A percentile compares a stretch with the other conserved stretches of the same genome.
phyloP scores from a whole-genome alignment of 2,888 invertebrate species.

The Latheticus oryzae region DNA sequence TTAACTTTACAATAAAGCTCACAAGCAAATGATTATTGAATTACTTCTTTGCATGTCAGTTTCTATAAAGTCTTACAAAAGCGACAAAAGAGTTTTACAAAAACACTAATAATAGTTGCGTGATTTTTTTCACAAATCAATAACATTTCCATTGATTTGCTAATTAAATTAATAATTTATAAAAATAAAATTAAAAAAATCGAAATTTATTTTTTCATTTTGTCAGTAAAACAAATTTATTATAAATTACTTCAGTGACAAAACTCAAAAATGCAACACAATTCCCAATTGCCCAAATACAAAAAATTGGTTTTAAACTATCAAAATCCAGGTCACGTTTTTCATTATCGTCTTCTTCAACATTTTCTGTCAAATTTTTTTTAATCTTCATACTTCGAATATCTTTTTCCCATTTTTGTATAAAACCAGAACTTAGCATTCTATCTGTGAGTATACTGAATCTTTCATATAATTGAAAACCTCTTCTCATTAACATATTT shows the following conservation, averaged over 20 bases:
- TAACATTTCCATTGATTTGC: too few relatives aligned
- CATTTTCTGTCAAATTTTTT: background rate
- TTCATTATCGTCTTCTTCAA: background rate
- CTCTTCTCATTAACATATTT: conserved; percentile 55
- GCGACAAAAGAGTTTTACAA: too few relatives aligned
- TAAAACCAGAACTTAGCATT: conserved; percentile 5
- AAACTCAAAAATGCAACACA: background rate
- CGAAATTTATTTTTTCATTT: too few relatives aligned
- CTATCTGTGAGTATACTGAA: conserved; percentile 49
- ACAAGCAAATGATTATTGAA: too few relatives aligned
- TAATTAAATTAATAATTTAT: too few relatives aligned
- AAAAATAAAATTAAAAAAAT: too few relatives aligned
- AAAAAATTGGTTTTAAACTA: conserved; percentile 8
- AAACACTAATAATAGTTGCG: too few relatives aligned
- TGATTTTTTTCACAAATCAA: too few relatives aligned
- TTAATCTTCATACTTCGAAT: conserved; percentile 2
- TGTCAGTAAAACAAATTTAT: too few relatives aligned
- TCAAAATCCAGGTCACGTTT: conserved; percentile 3
- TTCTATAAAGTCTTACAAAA: too few relatives aligned
- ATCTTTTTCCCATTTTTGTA: conserved; percentile 12
- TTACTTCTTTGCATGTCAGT: too few relatives aligned
- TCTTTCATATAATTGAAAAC: conserved; percentile 50
- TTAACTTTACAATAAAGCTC: too few relatives aligned
- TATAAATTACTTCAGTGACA: background rate
- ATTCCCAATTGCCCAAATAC: conserved; percentile 1